Evolutionary conservation across 2,113 vertebrate genomes (phyloP).

Genomic region (Galeopterus variegatus): DNA sequence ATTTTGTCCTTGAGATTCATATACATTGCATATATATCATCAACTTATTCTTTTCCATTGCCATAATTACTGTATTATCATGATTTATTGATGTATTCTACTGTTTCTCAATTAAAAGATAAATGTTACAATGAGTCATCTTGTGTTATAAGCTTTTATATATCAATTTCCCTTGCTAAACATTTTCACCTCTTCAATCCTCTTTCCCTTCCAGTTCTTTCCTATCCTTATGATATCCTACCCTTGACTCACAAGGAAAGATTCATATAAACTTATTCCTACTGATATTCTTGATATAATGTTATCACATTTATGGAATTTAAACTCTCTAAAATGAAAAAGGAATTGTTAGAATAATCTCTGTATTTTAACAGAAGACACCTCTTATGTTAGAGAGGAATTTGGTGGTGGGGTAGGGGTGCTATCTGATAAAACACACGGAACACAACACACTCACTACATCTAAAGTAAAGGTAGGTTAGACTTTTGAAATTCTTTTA

Average conservation of each 20-base stretch:
- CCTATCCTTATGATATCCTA: neutral
- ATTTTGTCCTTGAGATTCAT: slow-evolving; percentile 15
- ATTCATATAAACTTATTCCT: neutral
- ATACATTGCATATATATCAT: neutral
- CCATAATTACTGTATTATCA: neutral
- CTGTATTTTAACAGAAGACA: neutral
- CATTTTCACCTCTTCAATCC: neutral
- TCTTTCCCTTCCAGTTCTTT: neutral
- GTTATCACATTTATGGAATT: neutral
- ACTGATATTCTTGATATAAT: neutral
- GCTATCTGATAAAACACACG: neutral
- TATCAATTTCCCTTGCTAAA: neutral
- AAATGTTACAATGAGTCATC: neutral
- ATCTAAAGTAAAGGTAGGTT: neutral
- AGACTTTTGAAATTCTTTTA: neutral
- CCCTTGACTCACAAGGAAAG: neutral
- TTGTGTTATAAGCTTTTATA: neutral
- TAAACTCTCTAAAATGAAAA: neutral
- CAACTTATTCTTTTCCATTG: neutral
- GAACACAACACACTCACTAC: neutral
- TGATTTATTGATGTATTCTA: neutral
- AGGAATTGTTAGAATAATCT: neutral
- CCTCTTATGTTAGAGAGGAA: neutral
- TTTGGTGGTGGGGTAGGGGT: neutral
- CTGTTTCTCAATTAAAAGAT: neutral